Base-by-base conservation (phyloP, 2,797 vertebrate species). In the Protonibea diacanthus region DNA sequence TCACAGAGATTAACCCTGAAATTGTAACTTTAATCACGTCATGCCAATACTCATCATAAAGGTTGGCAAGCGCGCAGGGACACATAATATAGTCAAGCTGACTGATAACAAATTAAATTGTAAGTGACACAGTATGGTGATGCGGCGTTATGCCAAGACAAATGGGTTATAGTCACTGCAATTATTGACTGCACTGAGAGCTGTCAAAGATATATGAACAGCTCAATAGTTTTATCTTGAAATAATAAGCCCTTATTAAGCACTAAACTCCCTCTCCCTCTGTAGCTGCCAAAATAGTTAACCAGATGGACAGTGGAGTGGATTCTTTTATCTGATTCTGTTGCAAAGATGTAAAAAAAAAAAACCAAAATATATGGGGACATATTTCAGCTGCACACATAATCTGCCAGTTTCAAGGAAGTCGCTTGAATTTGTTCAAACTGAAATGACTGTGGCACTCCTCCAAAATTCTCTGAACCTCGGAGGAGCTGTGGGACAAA, bases 141-240 rank as follows among this genome's bases (percentile, higher is more conserved):
- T 63, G 71, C 72, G 55, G 85, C 56, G 9, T 82, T 83, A 86
- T 79, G 74, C 70, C 57, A 68, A 87, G 83, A 91, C 78, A 88
- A 91, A 91, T 90, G 78, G 83, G 59, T 84, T 66, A 83, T 73
- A 86, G 90, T 77, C 77, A 66, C 67, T 70, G 72, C 68, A 83
- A 90, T 93, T 87, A 92, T 77, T 89, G 87, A 89, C 86, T 80
- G 78, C 70, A 67, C 85, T 79, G 68, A 71, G 71, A 86, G 70
- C 64, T 89, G 78, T 86, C 76, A 85, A 71, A 90, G 52, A 74
- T 82, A 79, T 75, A 88, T 79, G 58, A 80, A 81, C 44, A 78
- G 67, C 76, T 87, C 75, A 74, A 62, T 89, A 65, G 77, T 66
- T 80, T 77, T 83, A 9, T 67, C 53, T n/a, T 75, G 25, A 55